phyloP scores from a whole-genome alignment of 2,888 invertebrate species.

The Furcula furcula region DNA sequence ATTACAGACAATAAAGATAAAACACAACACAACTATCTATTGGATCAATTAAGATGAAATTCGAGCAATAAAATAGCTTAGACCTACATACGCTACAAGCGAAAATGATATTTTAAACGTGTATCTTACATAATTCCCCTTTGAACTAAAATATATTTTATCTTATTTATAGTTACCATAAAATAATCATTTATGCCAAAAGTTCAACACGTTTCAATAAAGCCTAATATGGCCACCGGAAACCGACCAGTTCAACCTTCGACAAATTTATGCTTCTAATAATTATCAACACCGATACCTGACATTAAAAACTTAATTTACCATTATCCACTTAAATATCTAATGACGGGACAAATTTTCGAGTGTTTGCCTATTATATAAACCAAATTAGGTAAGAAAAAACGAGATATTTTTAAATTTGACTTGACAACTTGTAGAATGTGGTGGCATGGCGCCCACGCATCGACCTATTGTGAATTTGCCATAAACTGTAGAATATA shows the following conservation, averaged over 20 bases:
- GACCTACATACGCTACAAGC: no score
- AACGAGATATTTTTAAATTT: conserved; percentile 30
- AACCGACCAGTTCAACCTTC: conserved; percentile 14
- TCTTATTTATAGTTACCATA: no score
- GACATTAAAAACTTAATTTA: conserved; percentile 9
- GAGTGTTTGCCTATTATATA: conserved; percentile 22
- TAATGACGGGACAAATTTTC: conserved; percentile 14
- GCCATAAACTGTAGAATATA: conserved; percentile 20
- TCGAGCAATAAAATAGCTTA: conserved; percentile 6
- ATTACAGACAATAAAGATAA: no score
- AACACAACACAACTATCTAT: no score
- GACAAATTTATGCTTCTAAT: conserved; percentile 2
- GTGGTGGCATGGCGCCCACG: conserved; percentile 40
- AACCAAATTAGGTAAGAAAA: conserved; percentile 34
- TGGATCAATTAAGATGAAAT: conserved; percentile 20
- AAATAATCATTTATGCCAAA: no score
- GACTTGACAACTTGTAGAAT: conserved; percentile 42
- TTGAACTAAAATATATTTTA: no score
- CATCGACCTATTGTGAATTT: conserved; percentile 28
- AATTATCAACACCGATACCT: conserved; percentile 14
- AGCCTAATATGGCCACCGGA: neutral
- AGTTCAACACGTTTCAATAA: neutral
- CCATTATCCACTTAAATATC: conserved; percentile 9
- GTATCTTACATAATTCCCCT: no score
- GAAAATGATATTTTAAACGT: no score